phyloP scores from a whole-genome alignment of 2,113 vertebrate species.

The Anthoscopus minutus region DNA sequence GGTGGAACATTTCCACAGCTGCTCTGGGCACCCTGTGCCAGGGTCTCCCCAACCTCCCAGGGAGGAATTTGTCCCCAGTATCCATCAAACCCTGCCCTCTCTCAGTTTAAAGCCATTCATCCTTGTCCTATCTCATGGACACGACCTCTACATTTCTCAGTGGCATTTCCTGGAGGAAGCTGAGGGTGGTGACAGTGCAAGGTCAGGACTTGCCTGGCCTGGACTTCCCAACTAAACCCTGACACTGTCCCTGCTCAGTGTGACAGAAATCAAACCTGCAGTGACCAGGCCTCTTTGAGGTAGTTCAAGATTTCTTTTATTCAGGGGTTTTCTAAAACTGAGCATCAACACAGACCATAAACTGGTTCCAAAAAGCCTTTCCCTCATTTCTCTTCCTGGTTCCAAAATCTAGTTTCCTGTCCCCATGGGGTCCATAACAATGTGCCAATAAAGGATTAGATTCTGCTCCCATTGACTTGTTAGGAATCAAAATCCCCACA shows the following conservation, averaged over 20 bases:
- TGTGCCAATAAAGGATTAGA: background rate
- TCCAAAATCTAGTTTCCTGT: background rate
- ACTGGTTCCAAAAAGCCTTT: background rate
- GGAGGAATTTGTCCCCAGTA: background rate
- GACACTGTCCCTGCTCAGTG: background rate
- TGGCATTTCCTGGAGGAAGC: background rate
- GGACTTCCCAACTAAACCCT: background rate
- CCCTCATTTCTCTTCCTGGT: background rate
- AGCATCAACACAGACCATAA: background rate
- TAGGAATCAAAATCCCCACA: background rate
- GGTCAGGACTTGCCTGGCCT: background rate
- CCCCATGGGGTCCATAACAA: background rate
- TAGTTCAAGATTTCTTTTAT: background rate
- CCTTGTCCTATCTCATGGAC: background rate
- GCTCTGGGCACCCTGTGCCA: background rate
- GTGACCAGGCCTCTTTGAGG: background rate
- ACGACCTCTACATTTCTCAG: background rate
- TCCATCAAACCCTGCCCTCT: background rate
- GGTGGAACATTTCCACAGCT: background rate
- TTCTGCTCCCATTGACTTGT: background rate
- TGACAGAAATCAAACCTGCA: background rate
- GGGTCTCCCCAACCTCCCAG: fast-evolving
- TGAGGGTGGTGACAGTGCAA: background rate
- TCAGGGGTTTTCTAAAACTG: background rate
- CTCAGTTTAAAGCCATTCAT: background rate